A percentile compares a stretch with the other conserved stretches of the same genome.
These are phyloP conservation scores for Rhea americana DNA, from an alignment of 2,113 vertebrate genomes.

Conservation along the genomic window DNA sequence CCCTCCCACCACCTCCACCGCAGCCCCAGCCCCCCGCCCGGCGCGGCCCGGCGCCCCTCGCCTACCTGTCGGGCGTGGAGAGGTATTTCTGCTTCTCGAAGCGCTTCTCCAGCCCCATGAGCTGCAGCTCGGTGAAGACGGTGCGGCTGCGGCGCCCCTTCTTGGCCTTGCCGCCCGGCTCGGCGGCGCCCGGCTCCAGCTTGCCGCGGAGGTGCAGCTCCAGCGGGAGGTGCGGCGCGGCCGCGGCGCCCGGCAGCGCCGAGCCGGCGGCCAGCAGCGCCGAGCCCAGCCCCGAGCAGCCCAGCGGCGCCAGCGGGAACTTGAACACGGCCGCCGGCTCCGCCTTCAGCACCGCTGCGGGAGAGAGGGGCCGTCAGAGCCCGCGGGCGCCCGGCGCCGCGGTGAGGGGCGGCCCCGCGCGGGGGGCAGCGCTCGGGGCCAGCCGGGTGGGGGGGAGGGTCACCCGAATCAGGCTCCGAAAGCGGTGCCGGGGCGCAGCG, in stretches of 20 bases:
- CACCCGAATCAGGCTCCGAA: background rate
- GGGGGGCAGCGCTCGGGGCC: background rate
- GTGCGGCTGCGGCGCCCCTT: slow-evolving; percentile 97
- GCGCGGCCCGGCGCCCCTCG: background rate
- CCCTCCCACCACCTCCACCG: no score
- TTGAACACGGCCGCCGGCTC: slow-evolving; percentile 93
- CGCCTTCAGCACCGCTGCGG: slow-evolving; percentile 87
- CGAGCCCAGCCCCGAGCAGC: slow-evolving; percentile 87
- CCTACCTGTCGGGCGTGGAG: slow-evolving; percentile 95
- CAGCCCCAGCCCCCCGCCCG: background rate
- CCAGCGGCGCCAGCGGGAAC: slow-evolving; percentile 90
- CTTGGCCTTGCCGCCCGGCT: slow-evolving; percentile 86
- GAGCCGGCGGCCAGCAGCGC: slow-evolving; percentile 86
- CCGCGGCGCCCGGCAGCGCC: slow-evolving; percentile 81
- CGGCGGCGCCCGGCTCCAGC: slow-evolving; percentile 82
- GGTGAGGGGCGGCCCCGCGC: no score
- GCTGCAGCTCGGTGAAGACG: slow-evolving; percentile 96
- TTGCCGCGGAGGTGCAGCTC: slow-evolving; percentile 96
- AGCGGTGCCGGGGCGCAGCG: background rate
- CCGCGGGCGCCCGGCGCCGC: no score
- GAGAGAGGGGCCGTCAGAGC: background rate
- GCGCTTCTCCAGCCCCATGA: slow-evolving; percentile 98
- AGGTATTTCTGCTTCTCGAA: slow-evolving; percentile 99
- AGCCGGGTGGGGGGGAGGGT: background rate
- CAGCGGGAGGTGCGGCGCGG: slow-evolving; percentile 88